Evolutionary conservation across 2,888 invertebrate species (phyloP).

Genomic region (Cheilosia scutellata): DNA sequence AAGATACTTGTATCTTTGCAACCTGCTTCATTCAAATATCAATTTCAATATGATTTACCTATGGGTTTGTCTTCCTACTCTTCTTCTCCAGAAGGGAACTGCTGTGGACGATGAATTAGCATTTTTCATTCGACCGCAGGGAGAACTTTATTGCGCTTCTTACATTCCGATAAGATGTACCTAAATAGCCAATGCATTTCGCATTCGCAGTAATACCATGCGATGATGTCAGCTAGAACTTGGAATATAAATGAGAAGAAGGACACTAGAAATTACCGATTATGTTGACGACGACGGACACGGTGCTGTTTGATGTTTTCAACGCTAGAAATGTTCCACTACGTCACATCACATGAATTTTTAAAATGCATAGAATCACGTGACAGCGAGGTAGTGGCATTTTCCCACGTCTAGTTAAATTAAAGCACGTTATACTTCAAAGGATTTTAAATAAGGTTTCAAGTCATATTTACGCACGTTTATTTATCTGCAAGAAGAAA

Average conservation of each 20-base stretch:
- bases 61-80: conserved; percentile 30
- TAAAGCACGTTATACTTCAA: conserved; percentile 3
- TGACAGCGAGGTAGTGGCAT: conserved; percentile 83
- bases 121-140: conserved; percentile 20
- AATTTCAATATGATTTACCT: conserved; percentile 57
- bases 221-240: conserved; percentile 40
- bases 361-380: conserved; percentile 79
- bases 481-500: neutral
- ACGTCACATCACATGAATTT: conserved; percentile 83
- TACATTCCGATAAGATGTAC: conserved; percentile 6
- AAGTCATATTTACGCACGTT: neutral
- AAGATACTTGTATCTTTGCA: too few species aligned
- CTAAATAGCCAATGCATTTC: conserved; percentile 24
- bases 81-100: neutral
- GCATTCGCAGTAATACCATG: neutral
- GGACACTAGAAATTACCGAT: conserved; percentile 28
- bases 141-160: conserved; percentile 38
- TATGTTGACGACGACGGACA: neutral
- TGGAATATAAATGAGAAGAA: conserved; percentile 38
- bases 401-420: conserved; percentile 78
- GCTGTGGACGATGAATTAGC: conserved; percentile 41
- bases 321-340: conserved; percentile 83
- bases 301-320: conserved; percentile 74
- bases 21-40: conserved; percentile 28
- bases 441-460: neutral